A percentile compares a stretch with the other conserved stretches of the same genome.
Evolutionary conservation across 1,140 invertebrate species (phyloP).

Genomic region (Nebria ingens): DNA sequence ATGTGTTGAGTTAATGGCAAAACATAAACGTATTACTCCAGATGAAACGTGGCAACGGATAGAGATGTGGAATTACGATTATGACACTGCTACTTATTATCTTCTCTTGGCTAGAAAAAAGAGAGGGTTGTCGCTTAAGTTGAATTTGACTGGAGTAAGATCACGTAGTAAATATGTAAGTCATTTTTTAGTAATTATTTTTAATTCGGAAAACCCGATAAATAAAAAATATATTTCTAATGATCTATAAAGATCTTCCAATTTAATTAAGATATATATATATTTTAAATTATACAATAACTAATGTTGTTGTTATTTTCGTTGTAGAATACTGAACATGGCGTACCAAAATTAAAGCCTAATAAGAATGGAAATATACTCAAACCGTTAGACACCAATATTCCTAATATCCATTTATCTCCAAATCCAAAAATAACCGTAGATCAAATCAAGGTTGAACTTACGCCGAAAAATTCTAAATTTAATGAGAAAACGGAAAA

Average conservation of each 20-base stretch:
- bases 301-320: background rate
- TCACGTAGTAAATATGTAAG: conserved; percentile 23
- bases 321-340: background rate
- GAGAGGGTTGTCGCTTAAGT: conserved; percentile 40
- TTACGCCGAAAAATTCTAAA: background rate
- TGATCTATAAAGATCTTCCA: too few species aligned
- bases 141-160: conserved; percentile 27
- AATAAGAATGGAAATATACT: conserved; percentile 13
- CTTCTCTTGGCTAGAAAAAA: conserved; percentile 56
- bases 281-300: background rate
- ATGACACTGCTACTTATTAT: conserved; percentile 69
- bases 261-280: too few species aligned
- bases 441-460: background rate
- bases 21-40: conserved; percentile 32
- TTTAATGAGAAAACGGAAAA: background rate
- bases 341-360: background rate
- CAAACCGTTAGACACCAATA: background rate
- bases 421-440: background rate
- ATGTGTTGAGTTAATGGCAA: conserved; percentile 52
- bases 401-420: background rate
- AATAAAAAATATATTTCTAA: too few species aligned
- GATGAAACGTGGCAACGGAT: conserved; percentile 40
- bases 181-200: conserved; percentile 10
- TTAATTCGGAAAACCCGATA: background rate
- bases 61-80: conserved; percentile 54